phyloP scores from a whole-genome alignment of 2,113 vertebrate species.

The Podarcis cretensis region DNA sequence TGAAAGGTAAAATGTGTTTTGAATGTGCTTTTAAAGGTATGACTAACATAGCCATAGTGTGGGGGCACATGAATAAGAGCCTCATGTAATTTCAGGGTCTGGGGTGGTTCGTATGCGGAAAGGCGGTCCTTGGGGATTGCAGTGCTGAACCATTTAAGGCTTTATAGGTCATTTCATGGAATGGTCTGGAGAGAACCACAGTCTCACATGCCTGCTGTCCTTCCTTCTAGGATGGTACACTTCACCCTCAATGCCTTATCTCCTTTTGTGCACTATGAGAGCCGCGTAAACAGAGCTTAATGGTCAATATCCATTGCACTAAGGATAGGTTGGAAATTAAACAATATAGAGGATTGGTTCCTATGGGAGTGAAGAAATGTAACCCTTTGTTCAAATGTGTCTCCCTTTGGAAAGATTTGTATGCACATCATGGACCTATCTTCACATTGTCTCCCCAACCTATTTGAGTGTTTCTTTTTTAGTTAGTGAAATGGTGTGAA shows the following conservation, averaged over 20 bases:
- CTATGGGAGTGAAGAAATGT: constrained; percentile 10
- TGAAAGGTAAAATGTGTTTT: too few species aligned
- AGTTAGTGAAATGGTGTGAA: neutral
- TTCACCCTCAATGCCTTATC: neutral
- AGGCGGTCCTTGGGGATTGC: too few species aligned
- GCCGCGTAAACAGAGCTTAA: constrained; percentile 52
- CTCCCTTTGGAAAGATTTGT: fast-evolving
- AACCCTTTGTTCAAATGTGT: neutral
- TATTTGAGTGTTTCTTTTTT: neutral
- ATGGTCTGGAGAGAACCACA: too few species aligned
- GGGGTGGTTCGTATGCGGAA: too few species aligned
- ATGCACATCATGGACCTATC: neutral
- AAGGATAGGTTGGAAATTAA: constrained; percentile 53
- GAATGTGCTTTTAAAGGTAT: neutral
- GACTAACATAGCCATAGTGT: too few species aligned
- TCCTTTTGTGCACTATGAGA: constrained; percentile 34
- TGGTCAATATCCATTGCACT: constrained; percentile 56
- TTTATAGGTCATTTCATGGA: too few species aligned
- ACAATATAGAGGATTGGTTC: constrained; percentile 22
- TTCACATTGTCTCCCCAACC: neutral
- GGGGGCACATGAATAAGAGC: too few species aligned
- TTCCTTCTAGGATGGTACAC: neutral
- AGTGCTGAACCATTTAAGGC: too few species aligned
- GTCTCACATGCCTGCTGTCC: too few species aligned
- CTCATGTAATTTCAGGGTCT: too few species aligned